phyloP scores from a whole-genome alignment of 2,113 vertebrate genomes.

The Urocolius indicus region DNA sequence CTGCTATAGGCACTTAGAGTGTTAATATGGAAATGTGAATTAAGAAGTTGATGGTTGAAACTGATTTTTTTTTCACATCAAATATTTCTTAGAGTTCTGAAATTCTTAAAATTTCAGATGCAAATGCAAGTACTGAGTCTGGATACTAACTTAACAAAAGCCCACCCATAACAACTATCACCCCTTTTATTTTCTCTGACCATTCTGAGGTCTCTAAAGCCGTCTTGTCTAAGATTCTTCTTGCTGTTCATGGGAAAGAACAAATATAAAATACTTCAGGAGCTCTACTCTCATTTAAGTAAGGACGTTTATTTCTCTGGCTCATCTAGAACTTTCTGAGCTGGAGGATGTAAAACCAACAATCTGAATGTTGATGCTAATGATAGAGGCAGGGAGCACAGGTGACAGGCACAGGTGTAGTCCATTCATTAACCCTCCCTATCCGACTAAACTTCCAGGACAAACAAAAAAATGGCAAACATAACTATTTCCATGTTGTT shows the following conservation, averaged over 20 bases:
- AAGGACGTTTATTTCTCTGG: neutral
- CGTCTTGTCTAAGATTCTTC: neutral
- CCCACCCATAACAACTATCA: neutral
- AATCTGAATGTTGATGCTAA: neutral
- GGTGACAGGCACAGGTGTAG: neutral
- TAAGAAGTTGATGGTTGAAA: neutral
- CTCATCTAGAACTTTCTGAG: neutral
- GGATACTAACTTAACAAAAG: neutral
- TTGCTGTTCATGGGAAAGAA: neutral
- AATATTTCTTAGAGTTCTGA: conserved; percentile 7
- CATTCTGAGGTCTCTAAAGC: neutral
- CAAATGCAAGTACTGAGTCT: neutral
- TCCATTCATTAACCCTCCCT: neutral
- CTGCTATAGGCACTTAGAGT: neutral
- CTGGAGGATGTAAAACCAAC: neutral
- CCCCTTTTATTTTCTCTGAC: neutral
- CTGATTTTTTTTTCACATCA: neutral
- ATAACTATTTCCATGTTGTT: neutral
- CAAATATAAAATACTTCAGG: neutral
- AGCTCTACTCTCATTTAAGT: neutral
- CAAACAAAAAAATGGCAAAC: neutral
- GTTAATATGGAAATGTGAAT: conserved; percentile 2
- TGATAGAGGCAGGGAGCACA: neutral
- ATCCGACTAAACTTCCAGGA: neutral
- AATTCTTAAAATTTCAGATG: neutral